Evolutionary conservation across 2,888 invertebrate genomes (phyloP), one percentile per base, ranked within the genome.

Genomic region (Stenchaetothrips biformis): DNA sequence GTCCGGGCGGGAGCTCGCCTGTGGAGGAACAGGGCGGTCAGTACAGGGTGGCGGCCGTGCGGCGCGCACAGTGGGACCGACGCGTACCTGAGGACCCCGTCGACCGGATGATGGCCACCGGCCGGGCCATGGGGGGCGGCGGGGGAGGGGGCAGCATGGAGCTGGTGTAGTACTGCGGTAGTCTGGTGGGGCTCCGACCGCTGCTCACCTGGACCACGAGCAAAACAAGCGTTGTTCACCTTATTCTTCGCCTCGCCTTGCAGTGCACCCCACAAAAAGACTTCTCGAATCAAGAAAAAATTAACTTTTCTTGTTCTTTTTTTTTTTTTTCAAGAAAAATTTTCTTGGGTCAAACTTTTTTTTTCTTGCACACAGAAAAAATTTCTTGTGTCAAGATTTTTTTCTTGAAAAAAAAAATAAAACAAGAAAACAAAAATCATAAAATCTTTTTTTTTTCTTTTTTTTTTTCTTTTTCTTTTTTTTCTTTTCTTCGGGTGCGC

Each of bases 101-200:
- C 81, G 97, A 97, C 84, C 97, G 91, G 85, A 98, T 96, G 85
- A 98, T 97, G 82, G 98, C 97, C 48, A 98, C 98, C 0, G 98
- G 98, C 83, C 98, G 90, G 4, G 98, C 97, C 95, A 98, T 96
- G 25, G 97, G 97, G 9, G 97, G 97, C 53, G 97, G 91, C 4
- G 97, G 97, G 9, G 97, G 96, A 48, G 97, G 97, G 8, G 97
- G 97, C 86, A 98, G 90, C 95, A 98, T 97, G 80, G 96, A 93
- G 86, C 95, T 95, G 84, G 92, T 93, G 88, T 96, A 95, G 88
- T 95, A 96, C 85, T 95, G 94, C 78, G 93, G 91, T 84, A 90
- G 86, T 86, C 91, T 91, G 86, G 92, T 92, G 48, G 92, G 92
- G 88, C 92, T 92, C 84, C 93, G 88, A 0, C 92, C 91, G 83